Conservation (phyloP, 2,113 vertebrate species). For the Herpetotheres cachinnans region DNA sequence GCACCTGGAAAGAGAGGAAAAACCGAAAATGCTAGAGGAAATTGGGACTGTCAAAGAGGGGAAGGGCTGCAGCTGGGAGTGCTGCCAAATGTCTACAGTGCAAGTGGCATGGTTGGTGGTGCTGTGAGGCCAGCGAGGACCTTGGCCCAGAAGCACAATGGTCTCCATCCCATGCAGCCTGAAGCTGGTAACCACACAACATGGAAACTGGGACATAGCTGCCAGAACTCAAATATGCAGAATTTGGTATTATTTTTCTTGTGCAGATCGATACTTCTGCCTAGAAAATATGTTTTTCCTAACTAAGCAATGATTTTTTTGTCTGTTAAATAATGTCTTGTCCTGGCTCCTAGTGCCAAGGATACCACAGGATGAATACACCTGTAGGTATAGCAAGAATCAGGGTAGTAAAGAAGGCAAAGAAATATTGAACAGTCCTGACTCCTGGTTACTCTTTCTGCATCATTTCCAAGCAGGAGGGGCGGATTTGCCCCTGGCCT, state of each 20-base stretch:
- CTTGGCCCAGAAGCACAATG: rapidly evolving
- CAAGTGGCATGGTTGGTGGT: neutral
- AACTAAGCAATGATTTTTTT: neutral
- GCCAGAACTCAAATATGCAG: neutral
- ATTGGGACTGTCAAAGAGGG: neutral
- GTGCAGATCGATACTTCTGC: neutral
- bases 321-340: neutral
- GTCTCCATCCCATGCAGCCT: neutral
- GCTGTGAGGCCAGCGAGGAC: neutral
- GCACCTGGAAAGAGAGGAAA: neutral
- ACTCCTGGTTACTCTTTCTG: neutral
- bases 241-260: neutral
- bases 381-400: neutral
- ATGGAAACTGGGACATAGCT: neutral
- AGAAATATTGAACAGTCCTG: neutral
- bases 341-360: neutral
- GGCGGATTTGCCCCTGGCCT: neutral
- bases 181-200: neutral
- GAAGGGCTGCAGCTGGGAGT: neutral
- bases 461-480: neutral
- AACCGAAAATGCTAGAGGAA: neutral
- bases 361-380: neutral
- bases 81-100: neutral
- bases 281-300: neutral
- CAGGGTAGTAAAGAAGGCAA: neutral